Percentiles rank a stretch among this genome's conserved stretches.
phyloP scores from a whole-genome alignment of 2,797 vertebrate species.

The Pempheris klunzingeri region DNA sequence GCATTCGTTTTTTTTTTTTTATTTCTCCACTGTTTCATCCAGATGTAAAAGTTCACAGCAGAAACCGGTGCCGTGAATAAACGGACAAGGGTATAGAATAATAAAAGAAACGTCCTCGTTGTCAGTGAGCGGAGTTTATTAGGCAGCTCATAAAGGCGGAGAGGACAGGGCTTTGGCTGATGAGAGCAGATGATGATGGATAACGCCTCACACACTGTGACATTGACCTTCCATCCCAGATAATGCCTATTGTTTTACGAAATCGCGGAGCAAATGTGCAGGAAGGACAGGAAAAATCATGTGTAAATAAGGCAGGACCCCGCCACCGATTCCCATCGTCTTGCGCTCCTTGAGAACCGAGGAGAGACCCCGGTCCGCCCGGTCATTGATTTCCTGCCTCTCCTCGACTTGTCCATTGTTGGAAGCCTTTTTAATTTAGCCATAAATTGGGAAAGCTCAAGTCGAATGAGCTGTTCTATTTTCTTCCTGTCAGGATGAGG shows the following conservation, averaged over 20 bases:
- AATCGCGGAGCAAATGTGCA: constrained; percentile 85
- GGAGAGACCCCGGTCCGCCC: constrained; percentile 87
- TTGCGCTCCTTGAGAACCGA: constrained; percentile 89
- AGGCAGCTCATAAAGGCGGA: constrained; percentile 73
- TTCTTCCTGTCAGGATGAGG: constrained; percentile 99
- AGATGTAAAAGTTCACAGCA: not conserved
- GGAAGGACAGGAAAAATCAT: constrained; percentile 92
- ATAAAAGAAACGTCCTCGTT: constrained; percentile 55
- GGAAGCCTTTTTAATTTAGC: constrained; percentile 96
- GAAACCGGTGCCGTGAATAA: not conserved
- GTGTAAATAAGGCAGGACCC: constrained; percentile 91
- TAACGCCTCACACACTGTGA: constrained; percentile 88
- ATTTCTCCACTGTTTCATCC: too few species aligned
- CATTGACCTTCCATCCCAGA: constrained; percentile 95
- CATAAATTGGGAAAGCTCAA: constrained; percentile 97
- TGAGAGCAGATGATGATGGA: constrained; percentile 91
- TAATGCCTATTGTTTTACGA: constrained; percentile 94
- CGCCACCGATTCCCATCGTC: constrained; percentile 89
- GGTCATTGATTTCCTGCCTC: constrained; percentile 94
- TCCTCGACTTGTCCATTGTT: constrained; percentile 92
- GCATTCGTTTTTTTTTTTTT: not conserved
- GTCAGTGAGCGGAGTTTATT: constrained; percentile 69
- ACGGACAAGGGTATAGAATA: constrained; percentile 26
- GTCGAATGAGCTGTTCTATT: constrained; percentile 98
- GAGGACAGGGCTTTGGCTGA: constrained; percentile 69